Conservation (phyloP, 2,113 vertebrate species). For the Buteo buteo region DNA sequence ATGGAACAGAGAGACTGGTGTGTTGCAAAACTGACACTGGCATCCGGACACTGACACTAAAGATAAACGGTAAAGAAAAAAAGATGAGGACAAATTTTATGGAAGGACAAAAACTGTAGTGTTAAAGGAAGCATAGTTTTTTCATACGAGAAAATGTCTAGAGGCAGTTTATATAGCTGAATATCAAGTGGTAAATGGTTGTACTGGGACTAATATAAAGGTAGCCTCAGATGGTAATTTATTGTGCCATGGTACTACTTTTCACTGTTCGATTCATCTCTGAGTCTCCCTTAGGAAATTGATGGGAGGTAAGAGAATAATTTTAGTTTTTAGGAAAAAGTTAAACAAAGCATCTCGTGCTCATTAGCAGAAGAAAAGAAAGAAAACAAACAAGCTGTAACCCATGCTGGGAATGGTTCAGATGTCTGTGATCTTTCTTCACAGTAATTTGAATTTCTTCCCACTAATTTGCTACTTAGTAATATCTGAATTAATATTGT, state of each 20-base stretch:
- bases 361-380: neutral
- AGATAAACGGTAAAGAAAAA: neutral
- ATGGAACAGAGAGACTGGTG: accelerated
- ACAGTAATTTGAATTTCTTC: neutral
- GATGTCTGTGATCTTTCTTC: neutral
- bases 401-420: neutral
- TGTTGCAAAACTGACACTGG: neutral
- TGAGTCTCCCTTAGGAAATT: neutral
- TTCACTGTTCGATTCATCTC: neutral
- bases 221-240: neutral
- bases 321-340: neutral
- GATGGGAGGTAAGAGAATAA: neutral
- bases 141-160: neutral
- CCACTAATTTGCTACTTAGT: neutral
- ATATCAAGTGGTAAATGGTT: neutral
- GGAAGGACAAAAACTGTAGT: neutral
- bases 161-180: neutral
- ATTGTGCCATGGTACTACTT: neutral
- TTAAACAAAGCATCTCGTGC: neutral
- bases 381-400: neutral
- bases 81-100: neutral
- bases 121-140: neutral
- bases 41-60: neutral
- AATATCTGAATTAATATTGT: neutral
- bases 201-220: neutral